These are phyloP conservation scores for Drepanosiphum platanoidis DNA, from an alignment of 2,888 invertebrate species.

Conservation along the genomic window DNA sequence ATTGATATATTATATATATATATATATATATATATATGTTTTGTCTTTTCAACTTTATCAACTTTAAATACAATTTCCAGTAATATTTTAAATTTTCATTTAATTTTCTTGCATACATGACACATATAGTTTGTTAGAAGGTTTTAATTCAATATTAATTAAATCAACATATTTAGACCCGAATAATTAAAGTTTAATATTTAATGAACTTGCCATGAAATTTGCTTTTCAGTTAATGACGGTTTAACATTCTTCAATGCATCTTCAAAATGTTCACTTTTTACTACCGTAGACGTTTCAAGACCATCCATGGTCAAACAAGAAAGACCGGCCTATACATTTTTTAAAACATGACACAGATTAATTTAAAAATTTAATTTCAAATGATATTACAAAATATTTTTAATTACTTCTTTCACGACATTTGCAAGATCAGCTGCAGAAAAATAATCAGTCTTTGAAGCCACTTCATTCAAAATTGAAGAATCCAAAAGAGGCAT, in stretches of 20 bases:
- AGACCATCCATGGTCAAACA: conserved; percentile 71
- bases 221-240: conserved; percentile 68
- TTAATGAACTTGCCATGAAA: conserved; percentile 63
- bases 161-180: too few species aligned
- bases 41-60: too few species aligned
- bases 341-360: conserved; percentile 53
- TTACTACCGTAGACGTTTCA: conserved; percentile 65
- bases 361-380: background rate
- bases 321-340: conserved; percentile 71
- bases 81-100: too few species aligned
- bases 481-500: conserved; percentile 69
- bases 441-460: conserved; percentile 70
- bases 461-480: conserved; percentile 68
- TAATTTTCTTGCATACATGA: too few species aligned
- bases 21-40: too few species aligned
- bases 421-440: conserved; percentile 75
- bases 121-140: too few species aligned
- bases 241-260: conserved; percentile 68
- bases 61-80: too few species aligned
- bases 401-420: conserved; percentile 70
- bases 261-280: conserved; percentile 67
- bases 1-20: too few species aligned
- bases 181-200: background rate
- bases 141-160: too few species aligned
- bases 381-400: conserved; percentile 1